These are phyloP conservation scores for Pseudobourletiella spinata DNA, from an alignment of 1,140 invertebrate genomes.

Conservation along the genomic window DNA sequence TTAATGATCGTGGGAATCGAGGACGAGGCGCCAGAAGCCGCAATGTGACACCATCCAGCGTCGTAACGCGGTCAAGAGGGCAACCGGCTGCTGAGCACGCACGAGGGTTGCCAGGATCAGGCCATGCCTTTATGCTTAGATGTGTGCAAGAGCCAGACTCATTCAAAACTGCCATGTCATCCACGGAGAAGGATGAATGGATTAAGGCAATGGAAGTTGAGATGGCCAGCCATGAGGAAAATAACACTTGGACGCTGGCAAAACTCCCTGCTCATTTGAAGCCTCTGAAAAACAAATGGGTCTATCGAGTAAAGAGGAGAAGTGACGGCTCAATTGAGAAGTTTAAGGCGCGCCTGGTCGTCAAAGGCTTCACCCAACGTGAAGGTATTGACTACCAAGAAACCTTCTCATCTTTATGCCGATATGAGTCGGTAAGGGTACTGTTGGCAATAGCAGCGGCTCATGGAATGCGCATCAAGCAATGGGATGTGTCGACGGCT, in stretches of 20 bases:
- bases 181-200: slow-evolving; percentile 34
- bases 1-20: too few relatives aligned
- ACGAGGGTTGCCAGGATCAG: too few relatives aligned
- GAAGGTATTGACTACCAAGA: slow-evolving; percentile 41
- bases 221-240: slow-evolving; percentile 20
- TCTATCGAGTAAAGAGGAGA: neutral
- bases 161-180: slow-evolving; percentile 38
- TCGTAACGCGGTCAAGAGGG: too few relatives aligned
- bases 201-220: slow-evolving; percentile 26
- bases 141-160: neutral
- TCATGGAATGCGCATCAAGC: slow-evolving; percentile 36
- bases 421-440: slow-evolving; percentile 37
- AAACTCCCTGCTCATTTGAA: slow-evolving; percentile 29
- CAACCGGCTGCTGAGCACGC: too few relatives aligned
- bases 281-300: slow-evolving; percentile 1
- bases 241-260: slow-evolving; percentile 33
- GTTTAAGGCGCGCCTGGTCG: slow-evolving; percentile 40
- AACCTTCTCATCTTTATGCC: slow-evolving; percentile 39
- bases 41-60: too few relatives aligned
- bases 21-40: too few relatives aligned
- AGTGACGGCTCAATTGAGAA: slow-evolving; percentile 20
- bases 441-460: slow-evolving; percentile 37
- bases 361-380: slow-evolving; percentile 40
- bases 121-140: too few relatives aligned
- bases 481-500: slow-evolving; percentile 42